These are phyloP conservation scores for Craseonycteris thonglongyai DNA, from an alignment of 2,113 vertebrate genomes.

Conservation along the genomic window DNA sequence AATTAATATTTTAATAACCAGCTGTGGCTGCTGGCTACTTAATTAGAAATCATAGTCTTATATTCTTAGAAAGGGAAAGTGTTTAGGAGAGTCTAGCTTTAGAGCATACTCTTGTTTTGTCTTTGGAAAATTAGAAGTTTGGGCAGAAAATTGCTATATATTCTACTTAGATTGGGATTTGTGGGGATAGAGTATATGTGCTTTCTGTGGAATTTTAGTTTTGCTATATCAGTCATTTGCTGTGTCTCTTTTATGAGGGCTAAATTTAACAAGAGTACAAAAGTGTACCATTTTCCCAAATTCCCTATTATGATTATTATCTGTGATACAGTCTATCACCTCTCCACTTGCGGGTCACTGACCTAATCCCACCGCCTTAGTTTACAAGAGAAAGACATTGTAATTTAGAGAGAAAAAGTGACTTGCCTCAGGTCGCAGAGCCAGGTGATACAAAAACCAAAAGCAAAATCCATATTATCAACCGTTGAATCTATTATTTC, in stretches of 20 bases:
- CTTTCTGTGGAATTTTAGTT: background rate
- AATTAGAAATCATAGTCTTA: background rate
- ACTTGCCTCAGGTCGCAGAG: background rate
- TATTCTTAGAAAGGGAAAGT: background rate
- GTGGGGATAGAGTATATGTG: background rate
- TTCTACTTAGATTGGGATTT: background rate
- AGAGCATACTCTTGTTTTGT: background rate
- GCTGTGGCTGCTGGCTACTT: background rate
- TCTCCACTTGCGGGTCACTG: background rate
- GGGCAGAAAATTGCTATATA: background rate
- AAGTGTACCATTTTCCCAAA: background rate
- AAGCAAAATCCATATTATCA: background rate
- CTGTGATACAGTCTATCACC: background rate
- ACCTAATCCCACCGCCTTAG: background rate
- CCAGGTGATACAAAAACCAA: background rate
- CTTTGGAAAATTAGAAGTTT: background rate
- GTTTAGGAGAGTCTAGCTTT: background rate
- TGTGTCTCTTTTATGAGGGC: background rate
- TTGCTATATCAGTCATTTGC: background rate
- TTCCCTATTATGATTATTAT: background rate
- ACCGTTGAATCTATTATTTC: background rate
- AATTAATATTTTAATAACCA: background rate
- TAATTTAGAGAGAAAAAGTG: background rate
- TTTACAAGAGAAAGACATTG: background rate
- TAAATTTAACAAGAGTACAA: background rate